Evolutionary conservation across 2,797 vertebrate genomes (phyloP), one percentile per base, ranked within the genome.

Genomic region (Acipenser transmontanus): DNA sequence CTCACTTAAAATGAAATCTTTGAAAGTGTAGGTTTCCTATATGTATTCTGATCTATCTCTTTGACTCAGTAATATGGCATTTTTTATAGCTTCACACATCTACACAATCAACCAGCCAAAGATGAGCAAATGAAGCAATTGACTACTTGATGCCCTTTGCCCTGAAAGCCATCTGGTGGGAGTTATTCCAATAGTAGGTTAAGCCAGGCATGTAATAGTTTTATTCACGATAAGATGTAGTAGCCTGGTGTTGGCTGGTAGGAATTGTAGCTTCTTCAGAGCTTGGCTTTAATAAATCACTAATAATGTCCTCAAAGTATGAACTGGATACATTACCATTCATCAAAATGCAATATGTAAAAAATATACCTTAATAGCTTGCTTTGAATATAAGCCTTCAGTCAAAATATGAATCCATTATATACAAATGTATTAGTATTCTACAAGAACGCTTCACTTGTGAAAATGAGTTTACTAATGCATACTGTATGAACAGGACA

Each of bases 101-200:
- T 57, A 67, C 13, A 65, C 66, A 63, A 34, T 62, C 61, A 63
- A 59, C 59, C 62, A 48, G 59, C 63, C 54, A 63, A 59, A 57
- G 57, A 69, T 62, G 59, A 70, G 67, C 52, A 67, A 72, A 73
- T 68, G 34, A 66, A 68, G 61, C 67, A 57, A 68, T 71, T 64
- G 69, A 69, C 56, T 66, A 63, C 50, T 61, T 34, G 56, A 63
- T 62, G 65, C 60, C 66, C 69, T 68, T 61, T 68, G 67, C 66
- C 57, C 59, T 61, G 7, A 67, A 48, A 47, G 50, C 34, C 67
- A 66, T 72, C 67, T 71, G 65, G 47, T 69, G 60, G 59, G 61
- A 69, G 50, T 72, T 64, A 68, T 60, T 66, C 60, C 52, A 54
- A 70, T 56, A 50, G 62, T 68, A 34, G 50, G 67, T 63, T 68